These are phyloP conservation scores for Seira sanloemensis DNA, from an alignment of 2,888 invertebrate genomes.

Conservation along the genomic window DNA sequence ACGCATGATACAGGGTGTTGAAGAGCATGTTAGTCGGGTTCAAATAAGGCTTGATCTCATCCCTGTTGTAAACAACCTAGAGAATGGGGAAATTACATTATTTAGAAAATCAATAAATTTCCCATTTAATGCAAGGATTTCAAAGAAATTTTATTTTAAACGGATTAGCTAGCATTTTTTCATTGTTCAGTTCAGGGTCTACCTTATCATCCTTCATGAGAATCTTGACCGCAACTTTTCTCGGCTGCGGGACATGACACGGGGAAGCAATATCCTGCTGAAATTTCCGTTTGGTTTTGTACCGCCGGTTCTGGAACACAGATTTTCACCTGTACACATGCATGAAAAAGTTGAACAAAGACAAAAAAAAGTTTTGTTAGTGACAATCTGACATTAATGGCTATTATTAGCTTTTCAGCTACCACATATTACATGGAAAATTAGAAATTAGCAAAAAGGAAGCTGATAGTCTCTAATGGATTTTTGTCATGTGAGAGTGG, in stretches of 20 bases:
- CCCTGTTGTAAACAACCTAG: constrained; percentile 73
- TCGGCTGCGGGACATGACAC: constrained; percentile 80
- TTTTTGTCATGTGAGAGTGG: neutral
- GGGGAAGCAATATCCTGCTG: constrained; percentile 78
- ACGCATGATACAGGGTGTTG: constrained; percentile 72
- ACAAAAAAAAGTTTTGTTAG: neutral
- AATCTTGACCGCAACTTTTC: constrained; percentile 94
- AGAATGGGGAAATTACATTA: constrained; percentile 41
- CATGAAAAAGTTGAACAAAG: neutral
- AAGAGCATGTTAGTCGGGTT: constrained; percentile 70
- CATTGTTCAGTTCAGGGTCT: constrained; percentile 2
- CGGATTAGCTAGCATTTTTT: neutral
- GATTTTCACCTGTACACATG: constrained; percentile 78
- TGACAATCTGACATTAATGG: no score
- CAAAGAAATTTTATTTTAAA: neutral
- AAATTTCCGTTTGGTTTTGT: constrained; percentile 96
- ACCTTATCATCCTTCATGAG: constrained; percentile 89
- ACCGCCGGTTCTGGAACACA: constrained; percentile 93
- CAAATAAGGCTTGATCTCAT: constrained; percentile 73
- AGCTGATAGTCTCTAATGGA: no score
- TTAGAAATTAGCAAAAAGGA: neutral
- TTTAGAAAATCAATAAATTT: constrained; percentile 22
- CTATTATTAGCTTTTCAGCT: no score
- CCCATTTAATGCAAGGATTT: neutral
- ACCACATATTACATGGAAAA: neutral